phyloP scores from a whole-genome alignment of 2,888 invertebrate genomes.

The Noctua fimbriata region DNA sequence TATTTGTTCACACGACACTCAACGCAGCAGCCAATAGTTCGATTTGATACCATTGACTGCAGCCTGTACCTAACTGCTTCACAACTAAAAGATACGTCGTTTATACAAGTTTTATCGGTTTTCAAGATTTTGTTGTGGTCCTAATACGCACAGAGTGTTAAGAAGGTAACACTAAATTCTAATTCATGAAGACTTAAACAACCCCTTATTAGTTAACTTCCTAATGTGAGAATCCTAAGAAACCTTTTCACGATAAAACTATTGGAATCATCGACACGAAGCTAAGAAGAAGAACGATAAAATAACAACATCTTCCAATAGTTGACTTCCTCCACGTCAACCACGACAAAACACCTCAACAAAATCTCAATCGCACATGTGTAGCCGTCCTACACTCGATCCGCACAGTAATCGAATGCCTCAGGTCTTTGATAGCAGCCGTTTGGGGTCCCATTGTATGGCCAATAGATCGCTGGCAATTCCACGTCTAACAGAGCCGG shows the following conservation, averaged over 20 bases:
- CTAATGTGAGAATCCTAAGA: too few relatives aligned
- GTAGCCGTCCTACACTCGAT: conserved; percentile 28
- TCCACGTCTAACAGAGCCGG: conserved; percentile 39
- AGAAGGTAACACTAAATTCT: neutral
- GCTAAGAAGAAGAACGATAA: neutral
- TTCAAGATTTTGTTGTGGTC: neutral
- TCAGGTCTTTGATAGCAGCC: conserved; percentile 61
- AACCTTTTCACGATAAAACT: neutral
- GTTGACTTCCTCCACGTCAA: neutral
- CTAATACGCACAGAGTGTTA: neutral
- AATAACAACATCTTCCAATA: neutral
- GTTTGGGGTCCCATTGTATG: conserved; percentile 59
- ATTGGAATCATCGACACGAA: too few relatives aligned
- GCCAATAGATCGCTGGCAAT: conserved; percentile 60
- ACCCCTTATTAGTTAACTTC: neutral
- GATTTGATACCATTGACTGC: neutral
- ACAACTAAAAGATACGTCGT: neutral
- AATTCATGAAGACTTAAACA: neutral
- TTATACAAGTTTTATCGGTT: neutral
- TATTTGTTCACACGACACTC: too few relatives aligned
- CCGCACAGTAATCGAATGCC: conserved; percentile 62
- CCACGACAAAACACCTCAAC: neutral
- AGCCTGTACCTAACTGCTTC: neutral
- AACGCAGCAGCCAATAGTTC: too few relatives aligned
- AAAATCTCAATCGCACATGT: conserved; percentile 41